These are phyloP conservation scores for Rhopalosiphum maidis DNA, from an alignment of 1,140 invertebrate species.

Conservation along the genomic window DNA sequence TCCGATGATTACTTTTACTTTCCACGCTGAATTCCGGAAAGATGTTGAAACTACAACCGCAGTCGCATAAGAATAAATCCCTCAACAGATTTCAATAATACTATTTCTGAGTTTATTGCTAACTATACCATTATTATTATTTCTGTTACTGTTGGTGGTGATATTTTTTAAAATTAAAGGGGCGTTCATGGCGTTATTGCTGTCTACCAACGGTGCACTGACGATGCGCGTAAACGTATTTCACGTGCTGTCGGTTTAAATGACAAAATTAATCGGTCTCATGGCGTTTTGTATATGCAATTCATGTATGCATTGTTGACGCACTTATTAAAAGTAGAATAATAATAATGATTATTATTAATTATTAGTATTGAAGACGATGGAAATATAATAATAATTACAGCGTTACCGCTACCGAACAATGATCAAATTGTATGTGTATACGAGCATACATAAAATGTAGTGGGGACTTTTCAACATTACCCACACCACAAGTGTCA, in stretches of 20 bases:
- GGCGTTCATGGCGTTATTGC: background rate
- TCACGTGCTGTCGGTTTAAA: background rate
- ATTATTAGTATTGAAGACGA: background rate
- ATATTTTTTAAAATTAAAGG: background rate
- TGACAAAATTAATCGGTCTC: background rate
- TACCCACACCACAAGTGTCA: background rate
- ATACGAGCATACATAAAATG: too few relatives aligned
- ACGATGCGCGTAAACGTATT: background rate
- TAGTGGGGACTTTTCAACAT: background rate
- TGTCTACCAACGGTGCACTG: background rate
- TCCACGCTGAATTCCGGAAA: too few relatives aligned
- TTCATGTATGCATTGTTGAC: background rate
- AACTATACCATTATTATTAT: too few relatives aligned
- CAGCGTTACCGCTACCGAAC: background rate
- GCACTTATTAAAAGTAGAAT: background rate
- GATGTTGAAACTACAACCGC: too few relatives aligned
- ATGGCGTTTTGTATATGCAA: constrained; percentile 13
- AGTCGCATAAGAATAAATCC: background rate
- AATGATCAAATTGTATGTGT: too few relatives aligned
- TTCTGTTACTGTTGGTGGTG: background rate
- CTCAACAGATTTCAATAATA: background rate
- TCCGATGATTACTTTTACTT: too few relatives aligned
- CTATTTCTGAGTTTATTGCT: background rate
- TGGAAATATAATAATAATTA: background rate
- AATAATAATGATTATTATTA: background rate